phyloP scores from a whole-genome alignment of 2,113 vertebrate species.

The Neotoma lepida region DNA sequence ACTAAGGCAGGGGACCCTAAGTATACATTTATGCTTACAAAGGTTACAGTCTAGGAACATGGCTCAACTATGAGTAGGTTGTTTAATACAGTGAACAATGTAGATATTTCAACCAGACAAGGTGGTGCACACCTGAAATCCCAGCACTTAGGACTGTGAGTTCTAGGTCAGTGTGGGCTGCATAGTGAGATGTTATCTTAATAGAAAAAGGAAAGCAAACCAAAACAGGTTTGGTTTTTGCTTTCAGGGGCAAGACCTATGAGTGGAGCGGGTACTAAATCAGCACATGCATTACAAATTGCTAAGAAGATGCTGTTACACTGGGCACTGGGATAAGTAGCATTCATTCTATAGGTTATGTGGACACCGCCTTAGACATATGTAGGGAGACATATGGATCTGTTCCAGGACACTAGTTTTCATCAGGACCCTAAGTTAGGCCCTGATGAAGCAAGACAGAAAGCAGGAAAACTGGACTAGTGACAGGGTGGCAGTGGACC shows the following conservation, averaged over 20 bases:
- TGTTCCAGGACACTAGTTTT: neutral
- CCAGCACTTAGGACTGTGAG: neutral
- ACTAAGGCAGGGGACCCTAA: neutral
- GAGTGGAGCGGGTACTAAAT: neutral
- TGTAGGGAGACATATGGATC: neutral
- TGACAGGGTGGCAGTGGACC: no score
- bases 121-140: neutral
- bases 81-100: neutral
- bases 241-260: neutral
- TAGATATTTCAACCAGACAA: neutral
- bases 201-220: neutral
- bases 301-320: neutral
- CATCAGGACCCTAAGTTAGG: neutral
- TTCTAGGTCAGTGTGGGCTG: neutral
- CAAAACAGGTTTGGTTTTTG: neutral
- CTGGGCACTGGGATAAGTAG: neutral
- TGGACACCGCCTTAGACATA: neutral
- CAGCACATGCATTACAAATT: neutral
- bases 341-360: neutral
- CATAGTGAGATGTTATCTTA: neutral
- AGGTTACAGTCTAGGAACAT: neutral
- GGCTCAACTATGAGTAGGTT: neutral
- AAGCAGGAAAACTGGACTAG: neutral
- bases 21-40: neutral
- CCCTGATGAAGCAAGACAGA: neutral